Evolutionary conservation across 2,888 invertebrate species (phyloP).

Genomic region (Platerodrilus igneus): DNA sequence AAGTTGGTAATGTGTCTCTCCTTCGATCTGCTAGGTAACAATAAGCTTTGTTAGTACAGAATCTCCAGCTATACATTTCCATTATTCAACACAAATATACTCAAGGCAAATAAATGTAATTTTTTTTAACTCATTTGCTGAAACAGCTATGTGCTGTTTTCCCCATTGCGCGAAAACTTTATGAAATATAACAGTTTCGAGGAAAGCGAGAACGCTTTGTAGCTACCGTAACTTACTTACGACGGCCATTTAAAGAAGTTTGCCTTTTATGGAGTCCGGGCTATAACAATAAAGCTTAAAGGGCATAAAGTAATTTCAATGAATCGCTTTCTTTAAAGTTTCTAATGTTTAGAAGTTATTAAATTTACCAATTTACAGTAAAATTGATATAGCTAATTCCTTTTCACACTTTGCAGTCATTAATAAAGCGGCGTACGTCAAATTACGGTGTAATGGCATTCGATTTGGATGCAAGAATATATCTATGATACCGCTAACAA

Average conservation of each 20-base stretch:
- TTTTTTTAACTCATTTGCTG: conserved; percentile 19
- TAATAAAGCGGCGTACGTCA: too few relatives aligned
- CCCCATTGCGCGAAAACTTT: conserved; percentile 23
- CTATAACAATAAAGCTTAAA: conserved; percentile 31
- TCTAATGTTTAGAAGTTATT: too few relatives aligned
- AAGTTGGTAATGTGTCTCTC: conserved; percentile 10
- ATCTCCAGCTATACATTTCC: conserved; percentile 14
- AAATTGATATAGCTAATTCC: too few relatives aligned
- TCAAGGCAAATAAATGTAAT: too few relatives aligned
- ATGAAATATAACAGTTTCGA: conserved; percentile 30
- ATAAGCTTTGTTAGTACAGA: conserved; percentile 15
- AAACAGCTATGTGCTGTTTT: conserved; percentile 16
- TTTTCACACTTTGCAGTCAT: too few relatives aligned
- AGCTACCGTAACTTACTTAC: too few relatives aligned
- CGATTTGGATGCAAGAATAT: too few relatives aligned
- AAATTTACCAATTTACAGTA: too few relatives aligned
- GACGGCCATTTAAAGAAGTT: conserved; percentile 30
- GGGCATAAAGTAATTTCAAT: conserved; percentile 24
- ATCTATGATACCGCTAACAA: too few relatives aligned
- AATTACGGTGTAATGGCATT: too few relatives aligned
- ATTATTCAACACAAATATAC: conserved; percentile 11
- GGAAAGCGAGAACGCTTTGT: conserved; percentile 28
- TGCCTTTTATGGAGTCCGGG: conserved; percentile 30
- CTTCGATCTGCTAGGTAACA: too few relatives aligned
- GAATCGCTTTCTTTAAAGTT: conserved; percentile 19